Conservation (phyloP, 2,797 vertebrate genomes). For the Falco columbarius region DNA sequence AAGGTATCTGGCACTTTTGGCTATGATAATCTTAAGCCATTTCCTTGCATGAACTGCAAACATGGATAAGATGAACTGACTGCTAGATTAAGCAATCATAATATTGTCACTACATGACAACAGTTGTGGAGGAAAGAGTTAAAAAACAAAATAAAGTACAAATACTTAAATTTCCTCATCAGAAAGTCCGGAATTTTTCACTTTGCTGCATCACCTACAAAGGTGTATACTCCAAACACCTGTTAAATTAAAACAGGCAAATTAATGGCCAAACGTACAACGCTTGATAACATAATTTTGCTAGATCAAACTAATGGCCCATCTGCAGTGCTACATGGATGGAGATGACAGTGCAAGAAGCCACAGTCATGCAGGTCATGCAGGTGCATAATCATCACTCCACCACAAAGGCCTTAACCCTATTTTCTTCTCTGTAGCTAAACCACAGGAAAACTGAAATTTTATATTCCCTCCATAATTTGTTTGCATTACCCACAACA, state of each 20-base stretch:
- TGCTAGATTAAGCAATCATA: neutral
- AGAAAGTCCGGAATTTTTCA: neutral
- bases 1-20: neutral
- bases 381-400: neutral
- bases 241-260: neutral
- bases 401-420: neutral
- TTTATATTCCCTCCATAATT: neutral
- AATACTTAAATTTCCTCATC: neutral
- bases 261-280: neutral
- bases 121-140: neutral
- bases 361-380: neutral
- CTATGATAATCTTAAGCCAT: neutral
- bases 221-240: neutral
- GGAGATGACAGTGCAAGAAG: neutral
- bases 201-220: neutral
- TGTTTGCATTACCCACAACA: neutral
- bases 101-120: neutral
- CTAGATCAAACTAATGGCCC: neutral
- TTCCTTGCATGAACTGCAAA: neutral
- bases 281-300: neutral
- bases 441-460: neutral
- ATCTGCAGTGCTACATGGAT: neutral
- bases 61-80: neutral
- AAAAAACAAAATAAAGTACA: neutral
- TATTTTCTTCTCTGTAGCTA: neutral